Evolutionary conservation across 2,888 invertebrate genomes (phyloP), one percentile per base, ranked within the genome.

Genomic region (Bedellia somnulentella): DNA sequence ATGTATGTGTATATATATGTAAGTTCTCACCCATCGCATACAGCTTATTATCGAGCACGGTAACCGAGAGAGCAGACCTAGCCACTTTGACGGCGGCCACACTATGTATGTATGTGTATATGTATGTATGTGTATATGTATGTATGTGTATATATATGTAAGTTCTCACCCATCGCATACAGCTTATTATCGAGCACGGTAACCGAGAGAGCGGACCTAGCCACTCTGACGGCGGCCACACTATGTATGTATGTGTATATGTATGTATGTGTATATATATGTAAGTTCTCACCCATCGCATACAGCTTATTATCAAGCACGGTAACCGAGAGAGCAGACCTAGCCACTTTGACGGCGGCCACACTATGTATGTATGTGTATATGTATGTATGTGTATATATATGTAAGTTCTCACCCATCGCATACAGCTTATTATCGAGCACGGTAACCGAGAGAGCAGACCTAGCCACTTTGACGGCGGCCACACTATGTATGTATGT

Each of bases 391-490:
- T n/a, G n/a, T n/a, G n/a, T n/a, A n/a, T n/a, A n/a, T n/a, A n/a
- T n/a, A n/a, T n/a, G n/a, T n/a, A 18, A 18, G 5, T 17, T 42
- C 50, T 45, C 27, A 89, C 90, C 91, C 77, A 93, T 86, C 3
- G 93, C 93, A 57, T 92, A 94, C 2, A 95, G 80, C 68, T 88
- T 89, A 41, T 87, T 86, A 58, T 91, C 90, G 25, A 93, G 77
- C 15, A 89, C 89, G 8, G 92, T 89, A 23, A 93, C 85, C 42
- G 91, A 91, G 17, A 95, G 80, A 1, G 94, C 94, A 53, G 93
- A 93, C 33, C 94, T 79, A 0, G 93, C 87, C 30, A 87, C 83
- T 45, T 80, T 81, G 57, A 95, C 87, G 29, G 86, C 79, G 21
- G 86, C 80, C 3, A 88, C 85, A 42, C 73, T 78, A 47, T 89